A percentile compares a stretch with the other conserved stretches of the same genome.
Conservation (phyloP, 2,797 vertebrate species). For the Pangasius mekongensis region DNA sequence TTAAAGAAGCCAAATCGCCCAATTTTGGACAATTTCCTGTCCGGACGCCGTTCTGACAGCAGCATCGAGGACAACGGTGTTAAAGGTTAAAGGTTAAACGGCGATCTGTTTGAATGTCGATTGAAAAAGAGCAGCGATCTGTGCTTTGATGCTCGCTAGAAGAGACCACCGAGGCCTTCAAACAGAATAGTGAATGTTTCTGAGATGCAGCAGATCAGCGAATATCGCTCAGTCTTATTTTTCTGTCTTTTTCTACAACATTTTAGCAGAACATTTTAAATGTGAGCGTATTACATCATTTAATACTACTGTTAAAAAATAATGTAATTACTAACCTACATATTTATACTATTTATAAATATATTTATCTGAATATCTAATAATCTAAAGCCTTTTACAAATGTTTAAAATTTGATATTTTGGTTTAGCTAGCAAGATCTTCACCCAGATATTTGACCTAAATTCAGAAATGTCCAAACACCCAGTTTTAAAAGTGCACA, state of each 20-base stretch:
- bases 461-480: neutral
- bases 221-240: neutral
- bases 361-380: neutral
- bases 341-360: neutral
- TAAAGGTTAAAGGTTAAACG: slow-evolving; percentile 17
- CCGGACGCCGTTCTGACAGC: neutral
- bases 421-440: neutral
- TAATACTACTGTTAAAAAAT: neutral
- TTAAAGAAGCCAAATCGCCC: neutral
- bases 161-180: slow-evolving; percentile 33
- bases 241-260: neutral
- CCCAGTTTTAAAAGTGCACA: neutral
- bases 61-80: neutral
- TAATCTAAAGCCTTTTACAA: neutral
- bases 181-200: slow-evolving; percentile 22
- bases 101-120: neutral
- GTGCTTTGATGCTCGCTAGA: slow-evolving; percentile 22
- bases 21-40: neutral
- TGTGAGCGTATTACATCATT: neutral
- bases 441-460: neutral
- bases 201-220: slow-evolving; percentile 6
- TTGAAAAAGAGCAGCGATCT: neutral
- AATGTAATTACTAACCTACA: neutral
- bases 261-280: neutral
- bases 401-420: neutral